phyloP scores from a whole-genome alignment of 2,113 vertebrate genomes.

The Egretta garzetta region DNA sequence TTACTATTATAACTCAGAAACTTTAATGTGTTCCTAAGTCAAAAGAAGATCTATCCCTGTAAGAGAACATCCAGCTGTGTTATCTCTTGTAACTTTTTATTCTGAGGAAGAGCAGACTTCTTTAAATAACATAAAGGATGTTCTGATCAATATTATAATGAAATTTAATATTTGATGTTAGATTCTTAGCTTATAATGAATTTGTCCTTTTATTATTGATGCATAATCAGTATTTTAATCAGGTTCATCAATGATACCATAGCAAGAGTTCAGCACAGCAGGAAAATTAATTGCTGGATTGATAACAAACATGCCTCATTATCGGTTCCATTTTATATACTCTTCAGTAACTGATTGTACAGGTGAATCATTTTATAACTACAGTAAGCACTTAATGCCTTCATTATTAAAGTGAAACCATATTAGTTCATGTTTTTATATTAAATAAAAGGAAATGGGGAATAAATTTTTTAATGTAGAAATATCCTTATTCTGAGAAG shows the following conservation, averaged over 20 bases:
- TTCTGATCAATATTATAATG: constrained; percentile 67
- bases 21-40: not conserved
- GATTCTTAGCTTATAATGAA: constrained; percentile 54
- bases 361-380: not conserved
- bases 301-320: not conserved
- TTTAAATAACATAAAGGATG: constrained; percentile 66
- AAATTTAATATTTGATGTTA: constrained; percentile 73
- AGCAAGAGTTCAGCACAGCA: not conserved
- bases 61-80: not conserved
- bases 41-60: not conserved
- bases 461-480: not conserved
- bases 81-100: not conserved
- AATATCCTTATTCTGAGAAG: not conserved
- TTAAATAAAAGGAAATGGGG: not conserved
- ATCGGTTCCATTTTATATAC: not conserved
- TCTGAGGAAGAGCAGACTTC: not conserved
- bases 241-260: not conserved
- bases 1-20: not conserved
- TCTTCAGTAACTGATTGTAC: not conserved
- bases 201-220: constrained; percentile 56
- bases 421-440: not conserved
- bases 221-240: constrained; percentile 49
- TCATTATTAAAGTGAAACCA: not conserved
- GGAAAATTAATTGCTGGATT: not conserved
- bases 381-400: not conserved